Percentiles rank a stretch among this genome's conserved stretches.
These are phyloP conservation scores for Amitus sp. DNA, from an alignment of 2,888 invertebrate species.

Conservation along the genomic window DNA sequence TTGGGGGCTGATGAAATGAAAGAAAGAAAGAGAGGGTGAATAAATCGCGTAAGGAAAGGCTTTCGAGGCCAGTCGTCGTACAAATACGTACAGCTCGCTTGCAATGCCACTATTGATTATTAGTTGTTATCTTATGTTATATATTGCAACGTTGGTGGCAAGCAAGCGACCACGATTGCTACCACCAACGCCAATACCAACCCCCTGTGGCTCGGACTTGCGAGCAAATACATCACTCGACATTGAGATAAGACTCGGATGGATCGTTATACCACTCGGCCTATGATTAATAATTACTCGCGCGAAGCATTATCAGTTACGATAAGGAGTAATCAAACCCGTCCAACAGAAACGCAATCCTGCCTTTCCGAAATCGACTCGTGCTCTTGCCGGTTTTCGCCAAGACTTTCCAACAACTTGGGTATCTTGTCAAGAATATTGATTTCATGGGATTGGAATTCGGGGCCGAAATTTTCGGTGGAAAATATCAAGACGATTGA, in stretches of 20 bases:
- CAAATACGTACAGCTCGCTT: conserved; percentile 48
- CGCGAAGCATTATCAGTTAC: conserved; percentile 60
- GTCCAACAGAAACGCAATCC: conserved; percentile 35
- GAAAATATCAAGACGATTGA: too few relatives aligned
- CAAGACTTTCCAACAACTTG: conserved; percentile 29
- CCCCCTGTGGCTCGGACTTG: conserved; percentile 41
- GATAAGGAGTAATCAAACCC: conserved; percentile 62
- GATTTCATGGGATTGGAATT: too few relatives aligned
- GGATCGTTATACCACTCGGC: conserved; percentile 60
- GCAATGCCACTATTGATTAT: conserved; percentile 58
- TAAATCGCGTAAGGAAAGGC: conserved; percentile 27
- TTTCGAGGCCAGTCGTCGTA: conserved; percentile 43
- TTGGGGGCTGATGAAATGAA: conserved; percentile 4
- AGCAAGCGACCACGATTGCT: conserved; percentile 35
- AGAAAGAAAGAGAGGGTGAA: conserved; percentile 9
- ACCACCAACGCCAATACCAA: conserved; percentile 35
- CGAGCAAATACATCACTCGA: conserved; percentile 55
- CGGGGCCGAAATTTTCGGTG: too few relatives aligned
- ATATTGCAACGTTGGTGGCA: conserved; percentile 50
- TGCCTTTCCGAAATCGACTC: conserved; percentile 31
- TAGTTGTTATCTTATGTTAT: conserved; percentile 61
- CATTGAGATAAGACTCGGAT: conserved; percentile 62
- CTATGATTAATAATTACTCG: conserved; percentile 65
- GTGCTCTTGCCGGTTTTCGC: conserved; percentile 33
- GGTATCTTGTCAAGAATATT: neutral